A percentile compares a stretch with the other conserved stretches of the same genome.
phyloP scores from a whole-genome alignment of 2,113 vertebrate species.

The Oryzias woworae region DNA sequence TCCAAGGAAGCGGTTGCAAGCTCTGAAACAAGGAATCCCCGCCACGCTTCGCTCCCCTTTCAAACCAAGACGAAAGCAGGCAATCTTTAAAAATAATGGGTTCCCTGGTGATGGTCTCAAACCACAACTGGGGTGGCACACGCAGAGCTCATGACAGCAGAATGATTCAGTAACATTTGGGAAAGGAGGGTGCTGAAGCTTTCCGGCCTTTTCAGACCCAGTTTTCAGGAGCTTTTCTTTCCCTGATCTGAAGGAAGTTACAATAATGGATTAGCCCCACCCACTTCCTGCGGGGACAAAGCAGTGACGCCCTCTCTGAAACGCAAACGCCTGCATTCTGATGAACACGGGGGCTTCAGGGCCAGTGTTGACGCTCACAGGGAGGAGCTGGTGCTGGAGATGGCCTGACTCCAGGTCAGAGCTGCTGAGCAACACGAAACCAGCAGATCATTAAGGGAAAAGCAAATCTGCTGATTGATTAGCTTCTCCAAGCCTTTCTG shows the following conservation, averaged over 20 bases:
- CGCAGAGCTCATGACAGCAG: not conserved
- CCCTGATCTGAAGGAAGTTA: conserved; percentile 10
- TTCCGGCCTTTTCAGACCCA: not conserved
- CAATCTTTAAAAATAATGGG: conserved; percentile 69
- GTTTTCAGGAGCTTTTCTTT: conserved; percentile 25
- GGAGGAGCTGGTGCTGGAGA: too few species aligned
- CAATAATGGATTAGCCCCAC: not conserved
- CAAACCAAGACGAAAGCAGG: conserved; percentile 68
- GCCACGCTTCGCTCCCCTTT: conserved; percentile 44
- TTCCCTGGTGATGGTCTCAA: conserved; percentile 59
- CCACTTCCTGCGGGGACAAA: conserved; percentile 47
- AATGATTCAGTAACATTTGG: conserved; percentile 6
- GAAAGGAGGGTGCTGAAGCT: not conserved
- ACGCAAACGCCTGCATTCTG: conserved; percentile 40
- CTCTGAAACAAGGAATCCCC: conserved; percentile 16
- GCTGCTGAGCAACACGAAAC: conserved; percentile 6
- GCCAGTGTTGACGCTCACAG: too few species aligned
- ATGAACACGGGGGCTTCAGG: conserved; percentile 20
- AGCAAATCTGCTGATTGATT: too few species aligned
- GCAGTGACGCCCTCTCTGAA: conserved; percentile 25
- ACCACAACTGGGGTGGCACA: conserved; percentile 5
- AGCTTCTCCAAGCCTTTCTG: not conserved
- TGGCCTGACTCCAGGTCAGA: not conserved
- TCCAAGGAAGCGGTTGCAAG: not conserved
- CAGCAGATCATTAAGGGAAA: too few species aligned